Evolutionary conservation across 2,888 invertebrate genomes (phyloP).

Genomic region (Artemia sinica): DNA sequence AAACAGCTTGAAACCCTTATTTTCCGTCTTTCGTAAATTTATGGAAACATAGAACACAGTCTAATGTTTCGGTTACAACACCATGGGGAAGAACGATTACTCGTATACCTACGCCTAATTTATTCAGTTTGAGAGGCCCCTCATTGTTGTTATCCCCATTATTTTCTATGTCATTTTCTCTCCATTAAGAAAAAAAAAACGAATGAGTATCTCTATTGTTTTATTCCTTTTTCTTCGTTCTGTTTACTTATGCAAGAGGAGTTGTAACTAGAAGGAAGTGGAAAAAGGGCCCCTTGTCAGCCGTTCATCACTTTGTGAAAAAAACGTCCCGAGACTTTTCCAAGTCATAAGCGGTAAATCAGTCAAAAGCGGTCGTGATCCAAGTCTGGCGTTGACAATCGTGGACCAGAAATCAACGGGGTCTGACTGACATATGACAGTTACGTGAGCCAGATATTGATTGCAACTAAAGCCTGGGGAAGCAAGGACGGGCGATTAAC

Average conservation of each 20-base stretch:
- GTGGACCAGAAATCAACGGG: constrained; percentile 14
- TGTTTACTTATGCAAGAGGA: constrained; percentile 13
- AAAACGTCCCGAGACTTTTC: constrained; percentile 1
- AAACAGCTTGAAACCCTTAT: too few species aligned
- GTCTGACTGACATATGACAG: constrained; percentile 11
- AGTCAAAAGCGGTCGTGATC: constrained; percentile 13
- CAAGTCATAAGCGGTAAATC: constrained; percentile 10
- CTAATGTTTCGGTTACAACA: too few species aligned
- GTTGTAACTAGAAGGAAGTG: constrained; percentile 4
- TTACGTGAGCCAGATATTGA: constrained; percentile 14
- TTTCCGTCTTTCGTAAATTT: too few species aligned
- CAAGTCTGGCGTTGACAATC: constrained; percentile 14
- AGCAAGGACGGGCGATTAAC: constrained; percentile 8
- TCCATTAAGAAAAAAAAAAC: too few species aligned
- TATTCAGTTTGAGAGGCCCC: too few species aligned
- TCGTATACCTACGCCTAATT: too few species aligned
- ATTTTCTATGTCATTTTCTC: too few species aligned
- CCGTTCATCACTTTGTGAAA: constrained; percentile 1
- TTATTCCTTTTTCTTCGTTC: neutral
- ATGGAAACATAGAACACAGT: too few species aligned
- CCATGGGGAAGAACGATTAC: too few species aligned
- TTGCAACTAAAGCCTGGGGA: constrained; percentile 9
- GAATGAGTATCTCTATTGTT: too few species aligned
- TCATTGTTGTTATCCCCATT: too few species aligned
- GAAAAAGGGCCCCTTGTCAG: neutral